These are phyloP conservation scores for Salpingus planirostris DNA, from an alignment of 2,888 invertebrate species.

Conservation along the genomic window DNA sequence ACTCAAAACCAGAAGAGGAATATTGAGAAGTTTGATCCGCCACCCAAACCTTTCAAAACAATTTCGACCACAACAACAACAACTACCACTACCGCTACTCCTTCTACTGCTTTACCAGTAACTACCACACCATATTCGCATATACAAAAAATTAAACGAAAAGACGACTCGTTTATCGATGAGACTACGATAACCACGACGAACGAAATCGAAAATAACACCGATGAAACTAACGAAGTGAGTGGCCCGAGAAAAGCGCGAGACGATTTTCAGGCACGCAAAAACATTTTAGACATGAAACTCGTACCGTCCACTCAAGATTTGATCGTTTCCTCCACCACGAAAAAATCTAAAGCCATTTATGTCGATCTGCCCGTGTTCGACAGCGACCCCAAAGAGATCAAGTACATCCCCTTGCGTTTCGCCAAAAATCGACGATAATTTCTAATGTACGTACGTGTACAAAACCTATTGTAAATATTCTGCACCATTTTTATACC, in stretches of 20 bases:
- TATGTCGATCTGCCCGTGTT: constrained; percentile 39
- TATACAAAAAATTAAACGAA: constrained; percentile 36
- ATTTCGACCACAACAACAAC: constrained; percentile 3
- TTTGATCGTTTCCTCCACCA: constrained; percentile 13
- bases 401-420: constrained; percentile 38
- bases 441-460: no score
- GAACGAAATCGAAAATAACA: constrained; percentile 9
- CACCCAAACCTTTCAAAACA: constrained; percentile 4
- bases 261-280: constrained; percentile 21
- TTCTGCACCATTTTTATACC: no score
- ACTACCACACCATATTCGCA: constrained; percentile 33
- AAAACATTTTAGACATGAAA: constrained; percentile 14
- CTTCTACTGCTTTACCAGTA: no score
- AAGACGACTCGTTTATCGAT: constrained; percentile 7
- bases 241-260: constrained; percentile 18
- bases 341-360: constrained; percentile 27
- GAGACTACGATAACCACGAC: neutral
- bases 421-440: no score
- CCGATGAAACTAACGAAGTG: constrained; percentile 8
- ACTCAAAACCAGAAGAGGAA: constrained; percentile 11
- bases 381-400: constrained; percentile 16
- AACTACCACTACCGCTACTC: no score
- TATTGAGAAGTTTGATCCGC: constrained; percentile 14
- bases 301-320: constrained; percentile 14
- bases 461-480: no score